Evolutionary conservation across 2,888 invertebrate species (phyloP), one percentile per base, ranked within the genome.

Genomic region (Ornithoptera priamus): DNA sequence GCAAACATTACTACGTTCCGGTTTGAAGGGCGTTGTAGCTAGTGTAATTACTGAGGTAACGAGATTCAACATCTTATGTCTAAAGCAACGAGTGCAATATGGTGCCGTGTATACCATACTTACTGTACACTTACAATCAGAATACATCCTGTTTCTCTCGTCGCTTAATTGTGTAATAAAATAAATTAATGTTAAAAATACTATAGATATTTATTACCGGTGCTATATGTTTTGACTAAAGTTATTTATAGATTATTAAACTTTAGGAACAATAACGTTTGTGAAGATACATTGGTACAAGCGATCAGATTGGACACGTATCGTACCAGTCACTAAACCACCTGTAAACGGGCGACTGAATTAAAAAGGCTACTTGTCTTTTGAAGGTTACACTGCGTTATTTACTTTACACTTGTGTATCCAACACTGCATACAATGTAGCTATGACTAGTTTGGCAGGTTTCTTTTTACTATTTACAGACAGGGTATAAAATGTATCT

Each of bases 281-380:
- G 42, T 50, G 20, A 62, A 22, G 22, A 20, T 57, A 20, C 57
- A 22, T 57, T 15, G 12, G 56, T 8, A 64, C 39, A 64, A 42
- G 24, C 46, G 46, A 59, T 24, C 58, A 42, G 46, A 58, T 58
- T 58, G 57, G 57, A 58, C 42, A 59, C 2, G 20, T 46, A 58
- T 46, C 46, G 46, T 15, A 46, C 42, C 57, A 18, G 15, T 58
- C 18, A 20, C 22, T 59, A 58, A 22, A 59, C 22, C 18, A 58
- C 57, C 57, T 58, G 24, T 58, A 24, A 58, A 65, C 46, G 3
- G 22, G 58, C 42, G 18, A 42, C 65, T 59, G 42, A 58, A 65
- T 46, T 65, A 58, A 59, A 65, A 65, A 58, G 65, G 57, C 65
- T 59, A 58, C 65, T 59, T 22, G 65, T 46, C 22, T 20, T 46